Percentiles rank a stretch among this genome's conserved stretches.
These are phyloP conservation scores for Thalassophryne amazonica DNA, from an alignment of 2,797 vertebrate species.

Conservation along the genomic window DNA sequence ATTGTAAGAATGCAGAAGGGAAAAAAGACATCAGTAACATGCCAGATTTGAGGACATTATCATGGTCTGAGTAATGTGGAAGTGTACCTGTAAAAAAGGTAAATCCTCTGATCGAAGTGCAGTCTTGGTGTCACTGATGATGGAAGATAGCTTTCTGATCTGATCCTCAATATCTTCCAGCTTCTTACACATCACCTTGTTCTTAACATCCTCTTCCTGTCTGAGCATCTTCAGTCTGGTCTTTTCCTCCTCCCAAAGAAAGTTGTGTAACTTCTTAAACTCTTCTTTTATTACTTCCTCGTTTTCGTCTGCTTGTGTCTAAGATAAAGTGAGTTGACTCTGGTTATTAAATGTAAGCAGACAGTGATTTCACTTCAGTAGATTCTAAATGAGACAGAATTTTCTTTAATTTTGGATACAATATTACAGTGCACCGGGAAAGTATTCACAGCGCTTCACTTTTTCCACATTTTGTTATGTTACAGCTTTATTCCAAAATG, in stretches of 20 bases:
- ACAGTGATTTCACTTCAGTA: no score
- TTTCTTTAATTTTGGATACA: no score
- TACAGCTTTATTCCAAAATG: no score
- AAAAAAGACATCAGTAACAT: neutral
- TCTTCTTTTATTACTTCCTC: conserved; percentile 58
- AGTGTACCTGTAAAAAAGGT: conserved; percentile 60
- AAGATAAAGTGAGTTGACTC: neutral
- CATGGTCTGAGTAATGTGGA: neutral
- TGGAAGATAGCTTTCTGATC: conserved; percentile 40
- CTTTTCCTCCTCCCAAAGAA: conserved; percentile 64
- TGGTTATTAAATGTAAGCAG: neutral
- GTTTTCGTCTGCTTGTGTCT: conserved; percentile 55
- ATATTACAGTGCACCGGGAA: no score
- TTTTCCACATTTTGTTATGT: no score
- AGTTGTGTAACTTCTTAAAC: conserved; percentile 59
- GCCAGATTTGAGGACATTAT: neutral
- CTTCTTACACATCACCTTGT: conserved; percentile 49
- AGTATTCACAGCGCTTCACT: no score
- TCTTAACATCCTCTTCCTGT: conserved; percentile 61
- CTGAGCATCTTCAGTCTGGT: conserved; percentile 42
- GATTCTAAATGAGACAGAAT: no score
- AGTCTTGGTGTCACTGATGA: conserved; percentile 37
- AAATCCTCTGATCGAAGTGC: conserved; percentile 37
- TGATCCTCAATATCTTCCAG: conserved; percentile 49
- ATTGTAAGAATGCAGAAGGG: conserved; percentile 4